Evolutionary conservation across 2,113 vertebrate genomes (phyloP).

Genomic region (Protobothrops flavoviridis): DNA sequence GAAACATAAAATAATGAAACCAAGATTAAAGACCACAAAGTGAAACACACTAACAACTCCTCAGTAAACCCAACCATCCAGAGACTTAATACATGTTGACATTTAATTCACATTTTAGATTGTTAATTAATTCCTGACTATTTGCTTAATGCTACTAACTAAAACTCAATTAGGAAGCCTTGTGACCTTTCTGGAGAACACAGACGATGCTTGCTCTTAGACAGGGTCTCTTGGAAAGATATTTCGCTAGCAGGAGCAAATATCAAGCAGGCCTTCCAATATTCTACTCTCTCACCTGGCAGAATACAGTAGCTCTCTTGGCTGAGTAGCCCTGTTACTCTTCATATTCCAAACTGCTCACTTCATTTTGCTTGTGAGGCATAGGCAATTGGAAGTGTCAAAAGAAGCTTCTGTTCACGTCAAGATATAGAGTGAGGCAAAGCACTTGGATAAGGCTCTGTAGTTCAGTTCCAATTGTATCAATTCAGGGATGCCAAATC

Average conservation of each 20-base stretch:
- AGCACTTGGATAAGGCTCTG: background rate
- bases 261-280: background rate
- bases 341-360: background rate
- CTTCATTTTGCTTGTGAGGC: background rate
- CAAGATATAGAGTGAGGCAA: background rate
- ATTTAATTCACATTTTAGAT: background rate
- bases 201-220: background rate
- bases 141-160: background rate
- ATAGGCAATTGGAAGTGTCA: background rate
- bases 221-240: background rate
- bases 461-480: background rate
- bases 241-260: background rate
- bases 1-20: background rate
- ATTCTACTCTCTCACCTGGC: background rate
- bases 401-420: background rate
- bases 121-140: background rate
- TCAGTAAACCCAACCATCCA: background rate
- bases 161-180: background rate
- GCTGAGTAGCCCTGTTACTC: background rate
- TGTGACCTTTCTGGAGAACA: background rate
- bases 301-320: background rate
- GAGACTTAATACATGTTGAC: background rate
- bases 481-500: background rate
- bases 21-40: background rate
- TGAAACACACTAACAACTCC: background rate